Base-by-base conservation (phyloP, 2,113 vertebrate genomes). In the Clarias batrachus region DNA sequence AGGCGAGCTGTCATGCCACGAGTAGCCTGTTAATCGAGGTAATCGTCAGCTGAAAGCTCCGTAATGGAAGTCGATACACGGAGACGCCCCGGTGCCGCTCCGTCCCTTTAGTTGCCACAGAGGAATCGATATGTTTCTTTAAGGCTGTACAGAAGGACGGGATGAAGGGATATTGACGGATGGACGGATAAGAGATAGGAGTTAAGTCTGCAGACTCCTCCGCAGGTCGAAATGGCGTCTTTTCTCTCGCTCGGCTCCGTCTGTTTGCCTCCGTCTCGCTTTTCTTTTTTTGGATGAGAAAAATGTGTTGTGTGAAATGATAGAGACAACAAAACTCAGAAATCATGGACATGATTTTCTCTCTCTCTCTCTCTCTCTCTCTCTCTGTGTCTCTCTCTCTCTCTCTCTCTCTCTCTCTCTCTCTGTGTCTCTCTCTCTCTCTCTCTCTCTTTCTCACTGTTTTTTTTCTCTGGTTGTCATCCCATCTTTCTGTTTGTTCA, bases 91-190 rank as follows among this genome's bases (percentile, higher is more conserved):
- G 94, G 91, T 92, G 91, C 94, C 92, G 92, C 94, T 94, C 93
- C 90, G 92, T 93, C 92, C 89, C 41, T 94, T 94, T 93, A 91
- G 91, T 92, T 92, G 88, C 91, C 93, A 91, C 90, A 88, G 85
- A 83, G 84, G 90, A 93, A 94, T 95, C 95, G 93, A 94, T 95
- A 91, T 91, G 86, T 92, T 93, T 93, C 93, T 95, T 93, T 95
- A 93, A 94, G 91, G 90, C 90, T 89, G 92, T 89, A 91, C 90
- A 88, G 92, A 82, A 83, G 90, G 81, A 92, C 78, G 90, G 92
- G 88, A 91, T 90, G 89, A 91, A 90, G 84, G 57, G 56, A 85
- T 86, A 91, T 92, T 84, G 89, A 92, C 84, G 70, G 71, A 89
- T 59, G 84, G 41, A 25, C 41, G 54, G 81, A 80, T 71, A 87